These are phyloP conservation scores for Cistogaster globosa DNA, from an alignment of 2,888 invertebrate genomes.

Conservation along the genomic window DNA sequence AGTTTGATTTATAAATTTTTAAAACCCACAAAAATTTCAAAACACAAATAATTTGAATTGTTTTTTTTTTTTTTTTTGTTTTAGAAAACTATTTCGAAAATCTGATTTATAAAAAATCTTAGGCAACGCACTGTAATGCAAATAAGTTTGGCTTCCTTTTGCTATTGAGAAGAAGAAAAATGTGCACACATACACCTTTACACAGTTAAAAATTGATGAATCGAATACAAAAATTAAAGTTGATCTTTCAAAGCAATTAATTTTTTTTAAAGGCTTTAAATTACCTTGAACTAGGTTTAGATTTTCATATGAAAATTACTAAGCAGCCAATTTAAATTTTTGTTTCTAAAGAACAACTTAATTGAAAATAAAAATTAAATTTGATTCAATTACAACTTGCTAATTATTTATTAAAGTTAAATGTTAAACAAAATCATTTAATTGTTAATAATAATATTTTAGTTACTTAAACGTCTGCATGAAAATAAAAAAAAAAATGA, in stretches of 20 bases:
- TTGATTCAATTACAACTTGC: slow-evolving; percentile 21
- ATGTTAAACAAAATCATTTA: background rate
- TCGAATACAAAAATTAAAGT: slow-evolving; percentile 50
- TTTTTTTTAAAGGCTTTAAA: background rate
- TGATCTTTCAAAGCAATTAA: slow-evolving; percentile 44
- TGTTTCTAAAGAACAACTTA: background rate
- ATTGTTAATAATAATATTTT: background rate
- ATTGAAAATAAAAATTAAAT: slow-evolving; percentile 36
- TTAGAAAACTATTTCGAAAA: background rate
- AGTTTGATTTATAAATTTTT: too few relatives aligned
- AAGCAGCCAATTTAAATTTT: slow-evolving; percentile 4
- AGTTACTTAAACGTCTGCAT: background rate
- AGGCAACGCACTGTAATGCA: slow-evolving; percentile 49
- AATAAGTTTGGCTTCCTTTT: slow-evolving; percentile 23
- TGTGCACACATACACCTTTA: background rate
- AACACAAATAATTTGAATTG: too few relatives aligned
- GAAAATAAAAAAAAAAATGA: slow-evolving; percentile 12
- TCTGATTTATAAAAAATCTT: slow-evolving; percentile 8
- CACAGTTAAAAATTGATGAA: background rate
- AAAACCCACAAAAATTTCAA: too few relatives aligned
- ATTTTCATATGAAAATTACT: slow-evolving; percentile 22
- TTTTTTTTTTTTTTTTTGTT: too few relatives aligned
- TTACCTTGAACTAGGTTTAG: slow-evolving; percentile 60
- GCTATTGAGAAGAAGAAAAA: background rate
- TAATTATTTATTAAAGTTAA: slow-evolving; percentile 26